Evolutionary conservation across 2,797 vertebrate species (phyloP).

Genomic region (Platyrinchus mystaceus): DNA sequence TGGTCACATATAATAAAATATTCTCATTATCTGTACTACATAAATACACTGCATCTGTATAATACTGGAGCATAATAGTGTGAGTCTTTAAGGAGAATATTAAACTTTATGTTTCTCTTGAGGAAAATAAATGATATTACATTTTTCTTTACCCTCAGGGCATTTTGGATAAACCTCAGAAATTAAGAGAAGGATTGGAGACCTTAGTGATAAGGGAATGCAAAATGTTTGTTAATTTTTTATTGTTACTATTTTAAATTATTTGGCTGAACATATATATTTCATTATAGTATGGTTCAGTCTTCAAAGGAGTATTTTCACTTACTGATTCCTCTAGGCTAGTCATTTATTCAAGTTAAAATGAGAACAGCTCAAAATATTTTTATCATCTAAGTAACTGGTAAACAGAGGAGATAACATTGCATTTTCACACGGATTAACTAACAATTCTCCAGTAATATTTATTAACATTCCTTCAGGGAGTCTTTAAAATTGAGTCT

Average conservation of each 20-base stretch:
- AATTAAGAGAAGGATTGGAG: not conserved
- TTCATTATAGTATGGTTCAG: not conserved
- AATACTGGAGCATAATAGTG: not conserved
- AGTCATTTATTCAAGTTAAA: conserved; percentile 27
- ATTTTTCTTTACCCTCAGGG: not conserved
- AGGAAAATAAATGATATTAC: not conserved
- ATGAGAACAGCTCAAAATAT: conserved; percentile 15
- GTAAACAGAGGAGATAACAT: not conserved
- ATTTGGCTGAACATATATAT: not conserved
- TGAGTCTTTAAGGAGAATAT: not conserved
- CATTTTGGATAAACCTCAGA: not conserved
- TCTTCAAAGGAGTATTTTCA: not conserved
- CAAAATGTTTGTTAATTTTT: not conserved
- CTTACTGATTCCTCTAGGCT: not conserved
- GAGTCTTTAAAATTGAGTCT: conserved; percentile 14
- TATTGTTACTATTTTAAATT: not conserved
- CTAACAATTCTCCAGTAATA: conserved; percentile 1
- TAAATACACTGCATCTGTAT: not conserved
- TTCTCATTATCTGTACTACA: not conserved
- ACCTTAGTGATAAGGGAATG: not conserved
- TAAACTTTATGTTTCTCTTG: not conserved
- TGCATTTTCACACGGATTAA: conserved; percentile 37
- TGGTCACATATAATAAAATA: not conserved
- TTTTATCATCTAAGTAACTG: conserved; percentile 18
- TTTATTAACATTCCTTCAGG: conserved; percentile 39